Evolutionary conservation across 2,888 invertebrate species (phyloP).

Genomic region (Pasiphila rectangulata): DNA sequence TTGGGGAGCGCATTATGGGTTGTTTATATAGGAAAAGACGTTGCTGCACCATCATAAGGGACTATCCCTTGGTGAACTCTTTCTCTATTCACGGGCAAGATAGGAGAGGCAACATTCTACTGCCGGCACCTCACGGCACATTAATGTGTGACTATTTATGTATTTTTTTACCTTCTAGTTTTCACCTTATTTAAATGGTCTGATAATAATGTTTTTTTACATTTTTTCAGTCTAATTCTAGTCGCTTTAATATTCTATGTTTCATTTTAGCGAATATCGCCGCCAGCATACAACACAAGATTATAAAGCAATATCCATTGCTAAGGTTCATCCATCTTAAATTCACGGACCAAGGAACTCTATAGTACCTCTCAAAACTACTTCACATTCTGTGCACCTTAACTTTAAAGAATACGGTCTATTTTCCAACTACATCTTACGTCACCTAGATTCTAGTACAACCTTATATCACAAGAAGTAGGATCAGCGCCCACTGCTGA

Average conservation of each 20-base stretch:
- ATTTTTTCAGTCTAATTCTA: no score
- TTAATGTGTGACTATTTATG: no score
- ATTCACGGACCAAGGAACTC: conserved; percentile 16
- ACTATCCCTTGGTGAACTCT: no score
- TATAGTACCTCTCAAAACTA: conserved; percentile 10
- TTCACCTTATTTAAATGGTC: no score
- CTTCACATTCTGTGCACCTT: conserved; percentile 9
- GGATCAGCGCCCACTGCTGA: neutral
- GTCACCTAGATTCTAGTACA: conserved; percentile 2
- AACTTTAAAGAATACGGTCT: neutral
- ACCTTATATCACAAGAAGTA: conserved; percentile 8
- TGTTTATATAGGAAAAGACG: no score
- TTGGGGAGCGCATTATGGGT: no score
- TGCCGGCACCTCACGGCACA: no score
- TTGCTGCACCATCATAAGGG: no score
- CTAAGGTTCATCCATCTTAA: conserved; percentile 11
- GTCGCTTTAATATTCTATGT: neutral
- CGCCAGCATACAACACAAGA: conserved; percentile 1
- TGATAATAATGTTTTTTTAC: no score
- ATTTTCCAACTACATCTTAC: neutral
- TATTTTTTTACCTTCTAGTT: no score
- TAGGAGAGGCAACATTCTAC: no score
- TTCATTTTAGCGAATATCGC: neutral
- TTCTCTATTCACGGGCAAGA: no score
- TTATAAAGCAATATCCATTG: conserved; percentile 18